Conservation (phyloP, 2,888 invertebrate species). For the Leptinotarsa juncta region DNA sequence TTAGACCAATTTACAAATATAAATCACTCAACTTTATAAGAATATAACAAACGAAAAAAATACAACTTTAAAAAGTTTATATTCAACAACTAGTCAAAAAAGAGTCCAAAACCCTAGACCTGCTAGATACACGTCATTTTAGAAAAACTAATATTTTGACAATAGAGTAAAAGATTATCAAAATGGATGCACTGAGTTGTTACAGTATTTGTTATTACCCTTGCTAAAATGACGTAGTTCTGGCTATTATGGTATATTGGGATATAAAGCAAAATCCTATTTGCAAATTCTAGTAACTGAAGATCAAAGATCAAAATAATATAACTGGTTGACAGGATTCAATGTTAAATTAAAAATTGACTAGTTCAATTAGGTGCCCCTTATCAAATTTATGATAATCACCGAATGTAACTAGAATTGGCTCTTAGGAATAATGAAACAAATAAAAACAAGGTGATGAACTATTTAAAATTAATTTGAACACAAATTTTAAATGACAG, state of each 20-base stretch:
- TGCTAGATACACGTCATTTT: no score
- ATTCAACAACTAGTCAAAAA: conserved; percentile 19
- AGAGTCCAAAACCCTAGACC: neutral
- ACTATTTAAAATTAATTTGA: neutral
- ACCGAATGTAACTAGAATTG: neutral
- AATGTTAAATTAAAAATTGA: neutral
- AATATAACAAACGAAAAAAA: conserved; percentile 24
- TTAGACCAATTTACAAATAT: conserved; percentile 41
- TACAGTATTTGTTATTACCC: no score
- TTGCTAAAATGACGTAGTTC: no score
- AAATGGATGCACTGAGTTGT: no score
- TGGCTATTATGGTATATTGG: no score
- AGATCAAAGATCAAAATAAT: neutral
- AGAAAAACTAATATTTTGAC: no score
- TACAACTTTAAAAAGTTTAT: conserved; percentile 21
- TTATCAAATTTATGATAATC: neutral
- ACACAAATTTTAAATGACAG: neutral
- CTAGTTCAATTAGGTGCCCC: neutral
- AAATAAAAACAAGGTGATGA: neutral
- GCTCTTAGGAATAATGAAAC: neutral
- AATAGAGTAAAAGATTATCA: no score
- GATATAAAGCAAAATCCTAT: neutral
- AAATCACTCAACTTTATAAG: conserved; percentile 22
- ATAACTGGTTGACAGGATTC: neutral
- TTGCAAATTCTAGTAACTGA: neutral